Evolutionary conservation across 2,888 invertebrate genomes (phyloP), one percentile per base, ranked within the genome.

Genomic region (Drosophila eohydei): DNA sequence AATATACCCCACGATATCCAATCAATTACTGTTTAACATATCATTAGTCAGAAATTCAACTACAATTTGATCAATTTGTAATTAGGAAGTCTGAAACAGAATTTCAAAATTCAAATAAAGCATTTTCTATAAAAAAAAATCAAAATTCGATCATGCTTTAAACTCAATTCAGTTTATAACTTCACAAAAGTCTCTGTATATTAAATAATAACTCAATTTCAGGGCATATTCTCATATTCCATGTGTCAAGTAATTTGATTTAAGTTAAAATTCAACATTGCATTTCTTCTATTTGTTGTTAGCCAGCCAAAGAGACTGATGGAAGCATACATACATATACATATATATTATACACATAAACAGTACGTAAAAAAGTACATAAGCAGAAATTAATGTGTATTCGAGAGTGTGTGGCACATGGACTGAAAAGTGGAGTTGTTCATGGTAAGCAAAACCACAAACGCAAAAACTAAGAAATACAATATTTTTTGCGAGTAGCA

Each of bases 401-500:
- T 36, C 40, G 21, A 21, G 21, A 21, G 3, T 40, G 2, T 52
- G 38, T 12, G 16, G 21, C n/a, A 21, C 41, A 41, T 30, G 30
- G 43, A 55, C 48, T 38, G 32, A 61, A 62, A 63, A 62, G 30
- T 43, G 57, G 30, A 40, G 57, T 67, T 56, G 61, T 77, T 69
- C 57, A 65, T 71, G 71, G 71, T 74, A 65, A 65, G 65, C 64
- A 68, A 72, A 61, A 64, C 80, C 80, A 65, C 81, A 82, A 76
- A 70, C 64, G 72, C 64, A 83, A 52, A 60, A 60, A 32, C 34
- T 43, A 41, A 12, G 4, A 46, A 11, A 28, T 6, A 36, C 46
- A 60, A 34, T 41, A 48, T 36, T 7, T 38, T 41, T 21, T 5
- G 14, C 7, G 14, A 48, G 34, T 30, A 54, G 11, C 14, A 63